A percentile compares a stretch with the other conserved stretches of the same genome.
Conservation (phyloP, 2,113 vertebrate species). For the Pungitius pungitius region DNA sequence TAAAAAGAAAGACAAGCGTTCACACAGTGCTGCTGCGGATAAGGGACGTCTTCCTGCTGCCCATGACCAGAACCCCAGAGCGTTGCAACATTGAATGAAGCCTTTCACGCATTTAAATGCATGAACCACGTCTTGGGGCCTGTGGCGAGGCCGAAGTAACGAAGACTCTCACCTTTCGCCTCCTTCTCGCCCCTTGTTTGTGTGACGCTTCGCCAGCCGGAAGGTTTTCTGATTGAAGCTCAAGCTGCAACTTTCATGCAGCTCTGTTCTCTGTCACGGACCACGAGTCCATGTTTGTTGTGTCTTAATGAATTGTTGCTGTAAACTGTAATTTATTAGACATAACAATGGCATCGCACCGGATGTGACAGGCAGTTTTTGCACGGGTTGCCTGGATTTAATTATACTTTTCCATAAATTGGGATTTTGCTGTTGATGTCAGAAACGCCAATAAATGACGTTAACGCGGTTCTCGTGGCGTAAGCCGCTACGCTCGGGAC, state of each 20-base stretch:
- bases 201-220: background rate
- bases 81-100: too few species aligned
- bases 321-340: background rate
- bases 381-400: background rate
- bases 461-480: background rate
- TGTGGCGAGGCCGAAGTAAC: too few species aligned
- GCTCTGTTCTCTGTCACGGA: background rate
- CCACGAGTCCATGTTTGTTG: background rate
- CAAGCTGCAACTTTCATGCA: background rate
- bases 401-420: background rate
- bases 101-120: too few species aligned
- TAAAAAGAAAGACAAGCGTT: background rate
- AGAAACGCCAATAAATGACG: background rate
- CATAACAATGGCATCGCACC: too few species aligned
- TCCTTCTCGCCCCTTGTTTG: conserved; percentile 15
- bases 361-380: too few species aligned
- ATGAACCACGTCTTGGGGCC: too few species aligned
- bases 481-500: background rate
- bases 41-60: too few species aligned
- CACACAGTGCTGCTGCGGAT: too few species aligned
- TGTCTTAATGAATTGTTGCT: background rate
- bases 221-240: background rate
- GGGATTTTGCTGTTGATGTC: background rate
- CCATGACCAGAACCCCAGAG: too few species aligned
- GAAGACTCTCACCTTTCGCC: background rate